Evolutionary conservation across 2,888 invertebrate species (phyloP), one percentile per base, ranked within the genome.

Genomic region (Theodoxus fluviatilis): DNA sequence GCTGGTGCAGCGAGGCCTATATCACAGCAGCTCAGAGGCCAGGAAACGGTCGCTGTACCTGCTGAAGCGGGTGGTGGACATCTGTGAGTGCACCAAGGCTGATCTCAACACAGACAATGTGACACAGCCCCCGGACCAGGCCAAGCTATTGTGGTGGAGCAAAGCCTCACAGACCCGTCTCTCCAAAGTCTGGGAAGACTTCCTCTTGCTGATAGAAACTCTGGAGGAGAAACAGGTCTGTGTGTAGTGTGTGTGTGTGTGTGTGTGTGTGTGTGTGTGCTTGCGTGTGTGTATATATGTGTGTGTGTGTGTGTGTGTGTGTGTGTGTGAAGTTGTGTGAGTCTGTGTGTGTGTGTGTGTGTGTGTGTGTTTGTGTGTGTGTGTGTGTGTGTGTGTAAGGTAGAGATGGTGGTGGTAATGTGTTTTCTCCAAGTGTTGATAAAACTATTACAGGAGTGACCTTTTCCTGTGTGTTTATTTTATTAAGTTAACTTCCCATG

Each of bases 121-220:
- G 28, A 49, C 33, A 22, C 43, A 49, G n/a, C 71, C 78, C 12
- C 61, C 80, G 18, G 81, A 82, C 70, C 78, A 74, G n/a, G n/a
- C n/a, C n/a, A n/a, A n/a, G n/a, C n/a, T n/a, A n/a, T n/a, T n/a
- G n/a, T n/a, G n/a, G 76, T 83, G 83, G 83, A 59, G 68, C 22
- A 64, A 68, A 33, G 67, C 69, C 1, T 35, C 69, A n/a, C 64
- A 69, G 18, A 71, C 63, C n/a, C 65, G 67, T 6, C 59, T 78
- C n/a, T 59, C 70, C 1, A 77, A 76, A 38, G 43, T 85, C 6
- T 89, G 89, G 89, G 83, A 85, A 67, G 89, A 90, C 79, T 92
- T 90, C 81, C 91, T 93, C 77, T 87, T 92, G 63, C 84, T 93
- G 28, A 84, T 92, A 65, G 93, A 93, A 82, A 90, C 91, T 61